These are phyloP conservation scores for Sclerurus mexicanus DNA, from an alignment of 2,113 vertebrate genomes.

Conservation along the genomic window DNA sequence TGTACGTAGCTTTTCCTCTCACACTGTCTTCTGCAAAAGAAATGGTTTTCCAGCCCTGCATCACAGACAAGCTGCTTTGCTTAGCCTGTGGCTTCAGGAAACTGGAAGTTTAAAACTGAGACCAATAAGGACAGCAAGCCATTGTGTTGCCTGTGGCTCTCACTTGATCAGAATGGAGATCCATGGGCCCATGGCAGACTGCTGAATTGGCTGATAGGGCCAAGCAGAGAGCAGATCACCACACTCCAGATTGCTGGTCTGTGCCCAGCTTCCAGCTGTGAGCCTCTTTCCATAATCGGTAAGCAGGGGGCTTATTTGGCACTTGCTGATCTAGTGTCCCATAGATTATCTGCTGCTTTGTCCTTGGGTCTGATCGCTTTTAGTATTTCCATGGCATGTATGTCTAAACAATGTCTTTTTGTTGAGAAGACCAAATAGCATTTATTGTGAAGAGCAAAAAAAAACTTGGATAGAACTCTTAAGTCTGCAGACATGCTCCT, in stretches of 20 bases:
- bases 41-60: not conserved
- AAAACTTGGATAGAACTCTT: not conserved
- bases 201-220: not conserved
- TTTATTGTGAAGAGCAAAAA: not conserved
- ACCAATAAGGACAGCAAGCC: not conserved
- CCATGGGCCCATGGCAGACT: not conserved
- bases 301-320: not conserved
- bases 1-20: not conserved
- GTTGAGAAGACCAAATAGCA: accelerated
- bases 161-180: not conserved
- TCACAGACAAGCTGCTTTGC: not conserved
- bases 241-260: not conserved
- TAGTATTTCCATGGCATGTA: not conserved
- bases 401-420: not conserved
- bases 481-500: accelerated
- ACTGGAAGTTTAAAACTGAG: not conserved
- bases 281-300: not conserved
- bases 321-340: not conserved
- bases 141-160: not conserved
- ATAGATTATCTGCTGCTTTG: not conserved
- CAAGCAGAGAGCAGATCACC: not conserved
- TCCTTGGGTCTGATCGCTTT: not conserved
- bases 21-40: not conserved
- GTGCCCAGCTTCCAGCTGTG: not conserved
- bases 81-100: not conserved